Percentiles rank a stretch among this genome's conserved stretches.
Conservation (phyloP, 1,140 invertebrate genomes). For the Lamellibrachia luymesi region DNA sequence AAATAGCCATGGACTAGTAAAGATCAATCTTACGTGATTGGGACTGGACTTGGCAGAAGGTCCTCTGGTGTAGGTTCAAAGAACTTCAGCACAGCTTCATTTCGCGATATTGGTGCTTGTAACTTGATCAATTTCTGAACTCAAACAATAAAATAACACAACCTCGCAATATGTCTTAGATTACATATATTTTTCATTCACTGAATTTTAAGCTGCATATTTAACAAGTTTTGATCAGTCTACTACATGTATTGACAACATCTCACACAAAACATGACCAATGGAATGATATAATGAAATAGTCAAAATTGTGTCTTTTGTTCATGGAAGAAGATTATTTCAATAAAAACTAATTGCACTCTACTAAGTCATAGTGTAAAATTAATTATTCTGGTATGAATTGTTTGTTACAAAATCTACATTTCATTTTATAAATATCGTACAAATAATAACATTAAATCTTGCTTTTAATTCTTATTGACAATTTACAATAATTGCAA, state of each 20-base stretch:
- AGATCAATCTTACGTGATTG: not conserved
- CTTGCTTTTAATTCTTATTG: too few species aligned
- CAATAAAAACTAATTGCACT: not conserved
- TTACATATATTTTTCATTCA: not conserved
- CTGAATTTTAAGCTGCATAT: not conserved
- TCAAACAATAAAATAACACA: not conserved
- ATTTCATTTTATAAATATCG: too few species aligned
- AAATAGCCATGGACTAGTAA: not conserved
- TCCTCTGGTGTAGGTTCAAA: not conserved
- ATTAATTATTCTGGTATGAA: too few species aligned
- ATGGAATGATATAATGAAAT: not conserved
- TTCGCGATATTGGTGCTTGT: not conserved
- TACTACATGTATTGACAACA: not conserved
- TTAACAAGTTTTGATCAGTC: not conserved
- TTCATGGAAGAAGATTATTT: not conserved
- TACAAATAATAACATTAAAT: too few species aligned
- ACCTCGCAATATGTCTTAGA: not conserved
- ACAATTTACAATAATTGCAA: too few species aligned
- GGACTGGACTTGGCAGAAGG: not conserved
- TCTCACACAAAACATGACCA: not conserved
- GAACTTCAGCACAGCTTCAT: not conserved
- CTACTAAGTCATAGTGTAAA: not conserved
- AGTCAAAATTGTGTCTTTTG: not conserved
- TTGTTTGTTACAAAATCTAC: too few species aligned
- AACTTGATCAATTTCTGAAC: not conserved